Conservation (phyloP, 1,140 invertebrate genomes). For the Trialeurodes vaporariorum region DNA sequence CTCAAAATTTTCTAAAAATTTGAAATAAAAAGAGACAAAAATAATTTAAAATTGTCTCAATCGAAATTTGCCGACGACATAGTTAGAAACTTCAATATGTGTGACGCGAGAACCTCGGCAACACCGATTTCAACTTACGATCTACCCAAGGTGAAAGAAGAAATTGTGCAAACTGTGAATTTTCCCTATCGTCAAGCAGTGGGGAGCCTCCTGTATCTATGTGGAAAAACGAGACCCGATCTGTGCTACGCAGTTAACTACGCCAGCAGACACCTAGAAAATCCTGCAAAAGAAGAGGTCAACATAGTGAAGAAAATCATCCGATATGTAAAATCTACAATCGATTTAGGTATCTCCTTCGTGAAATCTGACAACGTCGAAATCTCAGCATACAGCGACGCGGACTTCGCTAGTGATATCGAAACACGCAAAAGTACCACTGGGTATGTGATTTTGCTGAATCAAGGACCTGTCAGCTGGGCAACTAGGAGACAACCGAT, state of each 20-base stretch:
- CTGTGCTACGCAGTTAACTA: slow-evolving; percentile 29
- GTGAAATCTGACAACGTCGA: no score
- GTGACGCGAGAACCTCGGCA: no score
- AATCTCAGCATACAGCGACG: no score
- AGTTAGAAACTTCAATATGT: no score
- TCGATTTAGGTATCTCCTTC: slow-evolving; percentile 18
- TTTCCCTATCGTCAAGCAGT: no score
- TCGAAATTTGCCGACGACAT: no score
- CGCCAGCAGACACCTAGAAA: slow-evolving; percentile 17
- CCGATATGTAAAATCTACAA: slow-evolving; percentile 31
- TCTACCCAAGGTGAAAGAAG: no score
- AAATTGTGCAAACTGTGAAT: no score
- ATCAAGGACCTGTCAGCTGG: slow-evolving; percentile 22
- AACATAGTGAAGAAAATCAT: slow-evolving; percentile 25
- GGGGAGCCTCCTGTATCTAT: slow-evolving; percentile 29
- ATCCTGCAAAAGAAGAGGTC: slow-evolving; percentile 5
- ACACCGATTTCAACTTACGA: no score
- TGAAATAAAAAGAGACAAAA: slow-evolving; percentile 23
- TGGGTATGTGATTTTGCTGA: slow-evolving; percentile 23
- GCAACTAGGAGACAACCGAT: slow-evolving; percentile 22
- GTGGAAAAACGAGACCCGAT: slow-evolving; percentile 30
- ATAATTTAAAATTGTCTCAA: slow-evolving; percentile 17
- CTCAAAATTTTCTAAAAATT: slow-evolving; percentile 27
- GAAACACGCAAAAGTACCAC: slow-evolving; percentile 27
- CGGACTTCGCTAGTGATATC: slow-evolving; percentile 29